A percentile compares a stretch with the other conserved stretches of the same genome.
phyloP scores from a whole-genome alignment of 2,888 invertebrate genomes.

The Melieria picta region DNA sequence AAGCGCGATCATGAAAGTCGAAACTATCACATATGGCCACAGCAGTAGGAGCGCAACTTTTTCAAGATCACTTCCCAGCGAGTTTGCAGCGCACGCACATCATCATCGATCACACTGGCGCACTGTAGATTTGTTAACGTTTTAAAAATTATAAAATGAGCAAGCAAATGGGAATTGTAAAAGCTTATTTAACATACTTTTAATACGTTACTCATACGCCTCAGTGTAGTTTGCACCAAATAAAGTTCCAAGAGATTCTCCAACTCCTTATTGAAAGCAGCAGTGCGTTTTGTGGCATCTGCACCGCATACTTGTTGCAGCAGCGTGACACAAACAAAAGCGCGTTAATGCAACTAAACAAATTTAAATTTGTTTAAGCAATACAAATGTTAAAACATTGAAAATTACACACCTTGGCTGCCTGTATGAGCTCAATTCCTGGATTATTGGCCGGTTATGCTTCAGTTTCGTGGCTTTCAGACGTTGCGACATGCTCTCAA shows the following conservation, averaged over 20 bases:
- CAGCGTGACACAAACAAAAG: slow-evolving; percentile 78
- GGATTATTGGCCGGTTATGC: slow-evolving; percentile 89
- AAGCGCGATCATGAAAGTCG: slow-evolving; percentile 81
- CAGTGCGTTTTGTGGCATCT: slow-evolving; percentile 68
- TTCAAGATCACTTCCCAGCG: slow-evolving; percentile 78
- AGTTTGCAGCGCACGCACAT: slow-evolving; percentile 68
- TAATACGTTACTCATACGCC: slow-evolving; percentile 79
- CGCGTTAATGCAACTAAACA: slow-evolving; percentile 81
- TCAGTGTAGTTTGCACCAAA: slow-evolving; percentile 79
- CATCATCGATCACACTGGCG: slow-evolving; percentile 42
- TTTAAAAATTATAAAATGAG: background rate
- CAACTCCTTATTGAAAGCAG: slow-evolving; percentile 72
- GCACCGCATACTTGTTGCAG: slow-evolving; percentile 68
- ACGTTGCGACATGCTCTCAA: slow-evolving; percentile 75
- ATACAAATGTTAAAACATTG: too few species aligned
- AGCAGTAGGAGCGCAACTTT: slow-evolving; percentile 82
- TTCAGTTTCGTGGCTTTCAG: slow-evolving; percentile 71
- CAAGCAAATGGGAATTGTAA: background rate
- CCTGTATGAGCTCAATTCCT: slow-evolving; percentile 81
- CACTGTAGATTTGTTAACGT: background rate
- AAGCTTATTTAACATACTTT: slow-evolving; percentile 56
- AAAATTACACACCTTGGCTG: slow-evolving; percentile 77
- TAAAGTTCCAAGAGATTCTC: slow-evolving; percentile 82
- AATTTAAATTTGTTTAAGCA: background rate
- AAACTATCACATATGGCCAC: slow-evolving; percentile 92